These are phyloP conservation scores for Eospalax fontanierii DNA, from an alignment of 2,797 vertebrate genomes.

Conservation along the genomic window DNA sequence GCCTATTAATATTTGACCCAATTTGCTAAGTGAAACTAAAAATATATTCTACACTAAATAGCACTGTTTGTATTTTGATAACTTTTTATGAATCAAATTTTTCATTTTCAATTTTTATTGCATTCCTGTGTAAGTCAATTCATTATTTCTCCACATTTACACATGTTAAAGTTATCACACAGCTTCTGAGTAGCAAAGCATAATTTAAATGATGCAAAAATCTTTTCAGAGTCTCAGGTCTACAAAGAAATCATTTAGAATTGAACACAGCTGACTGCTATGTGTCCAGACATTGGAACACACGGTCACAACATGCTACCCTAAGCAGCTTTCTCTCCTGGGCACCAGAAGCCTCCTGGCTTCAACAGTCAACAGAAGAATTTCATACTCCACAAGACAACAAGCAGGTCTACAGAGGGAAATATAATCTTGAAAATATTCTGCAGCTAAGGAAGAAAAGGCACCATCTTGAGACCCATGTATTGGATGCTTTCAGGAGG, in stretches of 20 bases:
- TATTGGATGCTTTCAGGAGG: background rate
- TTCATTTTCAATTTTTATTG: background rate
- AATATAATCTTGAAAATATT: background rate
- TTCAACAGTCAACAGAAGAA: too few species aligned
- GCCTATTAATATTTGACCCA: background rate
- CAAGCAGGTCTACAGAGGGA: background rate
- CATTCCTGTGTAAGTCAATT: background rate
- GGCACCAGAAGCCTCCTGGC: too few species aligned
- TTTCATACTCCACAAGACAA: background rate
- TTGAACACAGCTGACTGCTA: background rate
- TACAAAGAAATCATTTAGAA: background rate
- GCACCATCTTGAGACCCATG: background rate
- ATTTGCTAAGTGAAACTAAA: background rate
- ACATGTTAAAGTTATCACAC: background rate
- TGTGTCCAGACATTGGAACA: background rate
- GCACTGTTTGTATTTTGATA: background rate
- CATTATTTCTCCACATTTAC: background rate
- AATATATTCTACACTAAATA: background rate
- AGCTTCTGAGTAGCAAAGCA: background rate
- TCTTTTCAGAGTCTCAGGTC: background rate
- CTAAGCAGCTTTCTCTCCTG: background rate
- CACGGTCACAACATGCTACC: background rate
- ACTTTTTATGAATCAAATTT: background rate
- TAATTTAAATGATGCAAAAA: background rate
- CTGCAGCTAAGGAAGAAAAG: background rate